Percentiles rank a stretch among this genome's conserved stretches.
phyloP scores from a whole-genome alignment of 2,797 vertebrate genomes.

The Gymnoscopelus microlampas region DNA sequence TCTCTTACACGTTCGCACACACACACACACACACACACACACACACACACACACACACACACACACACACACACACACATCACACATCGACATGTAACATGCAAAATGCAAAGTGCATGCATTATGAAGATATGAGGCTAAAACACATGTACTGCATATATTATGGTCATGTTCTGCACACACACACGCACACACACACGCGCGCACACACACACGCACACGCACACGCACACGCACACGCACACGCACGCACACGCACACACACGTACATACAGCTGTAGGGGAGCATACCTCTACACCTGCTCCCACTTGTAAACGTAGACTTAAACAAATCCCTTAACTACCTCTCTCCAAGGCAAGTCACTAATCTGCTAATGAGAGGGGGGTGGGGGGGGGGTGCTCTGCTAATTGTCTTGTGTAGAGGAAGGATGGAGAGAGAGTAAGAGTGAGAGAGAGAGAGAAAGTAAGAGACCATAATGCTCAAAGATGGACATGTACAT shows the following conservation, averaged over 20 bases:
- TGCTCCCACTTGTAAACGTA: slow-evolving; percentile 40
- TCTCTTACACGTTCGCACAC: too few species aligned
- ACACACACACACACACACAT: neutral
- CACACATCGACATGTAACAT: neutral
- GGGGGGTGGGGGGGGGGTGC: neutral
- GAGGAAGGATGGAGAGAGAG: too few species aligned
- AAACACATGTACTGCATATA: neutral
- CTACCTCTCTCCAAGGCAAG: neutral
- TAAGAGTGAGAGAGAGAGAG: slow-evolving; percentile 1
- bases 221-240: neutral
- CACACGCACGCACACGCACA: neutral
- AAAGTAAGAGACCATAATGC: neutral
- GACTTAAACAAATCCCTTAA: slow-evolving; percentile 7
- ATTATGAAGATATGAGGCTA: neutral
- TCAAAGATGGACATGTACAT: too few species aligned
- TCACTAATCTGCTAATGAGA: neutral
- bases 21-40: neutral
- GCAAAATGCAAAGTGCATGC: too few species aligned
- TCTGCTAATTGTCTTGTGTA: too few species aligned
- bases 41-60: neutral
- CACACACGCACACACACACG: neutral
- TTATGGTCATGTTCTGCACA: too few species aligned
- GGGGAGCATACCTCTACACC: slow-evolving; percentile 37
- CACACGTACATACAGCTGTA: neutral
- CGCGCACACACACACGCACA: neutral